Evolutionary conservation across 2,797 vertebrate genomes (phyloP), one percentile per base, ranked within the genome.

Genomic region (Scolopax bukidnonensis): DNA sequence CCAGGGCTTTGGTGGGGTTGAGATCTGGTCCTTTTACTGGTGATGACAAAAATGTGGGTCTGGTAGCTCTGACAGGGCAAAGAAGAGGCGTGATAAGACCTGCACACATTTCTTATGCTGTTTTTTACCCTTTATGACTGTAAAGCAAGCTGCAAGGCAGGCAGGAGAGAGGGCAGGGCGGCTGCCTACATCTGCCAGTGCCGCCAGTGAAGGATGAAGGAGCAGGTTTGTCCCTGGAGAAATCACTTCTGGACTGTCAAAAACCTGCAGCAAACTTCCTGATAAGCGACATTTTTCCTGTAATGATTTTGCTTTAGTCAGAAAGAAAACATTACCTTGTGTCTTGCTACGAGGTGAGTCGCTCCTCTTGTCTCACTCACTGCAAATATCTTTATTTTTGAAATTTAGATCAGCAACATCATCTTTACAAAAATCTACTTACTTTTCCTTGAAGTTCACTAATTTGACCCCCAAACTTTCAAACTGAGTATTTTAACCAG

Each of bases 301-400:
- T 36, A 70, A 67, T 94, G 71, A 77, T 47, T 89, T 77, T 74
- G 60, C 71, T 95, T 90, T 90, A 94, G 68, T 88, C 88, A 94
- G 92, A 91, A 92, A 70, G 10, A 77, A 95, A 92, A 77, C 56
- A 70, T 78, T 75, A 21, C 56, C 36, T 57, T 27, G 13, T 77
- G 79, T 79, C 83, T 85, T 75, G 30, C 65, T 67, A 25, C 21
- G 3, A 32, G 38, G 64, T 9, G 18, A 87, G 19, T 8, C 69
- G 23, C 21, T 87, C 20, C 63, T 87, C 63, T 63, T 63, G 20
- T 41, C 54, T 85, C 33, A 12, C 33, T 85, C 0, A 0, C 36
- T 65, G 74, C 17, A 67, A 53, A 33, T 45, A 45, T 47, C 0
- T 54, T 40, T 7, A 4, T 32, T 28, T 43, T 68, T 47, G 40